Conservation (phyloP, 1,140 invertebrate genomes). For the Wiebesia pumilae region DNA sequence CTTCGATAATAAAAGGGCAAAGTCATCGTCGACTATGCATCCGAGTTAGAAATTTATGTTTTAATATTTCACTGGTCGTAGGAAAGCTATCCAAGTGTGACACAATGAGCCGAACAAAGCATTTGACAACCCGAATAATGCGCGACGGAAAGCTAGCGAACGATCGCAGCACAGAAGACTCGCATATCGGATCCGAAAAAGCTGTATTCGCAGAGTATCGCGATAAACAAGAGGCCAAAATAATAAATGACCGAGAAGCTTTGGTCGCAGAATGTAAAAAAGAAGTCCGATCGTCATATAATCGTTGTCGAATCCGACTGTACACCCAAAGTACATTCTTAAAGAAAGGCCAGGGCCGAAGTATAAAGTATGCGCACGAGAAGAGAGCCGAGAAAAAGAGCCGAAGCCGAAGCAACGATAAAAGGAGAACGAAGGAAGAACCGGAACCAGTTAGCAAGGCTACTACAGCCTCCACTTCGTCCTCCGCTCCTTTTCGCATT, state of each 20-base stretch:
- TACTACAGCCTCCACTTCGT: not conserved
- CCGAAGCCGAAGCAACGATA: conserved; percentile 35
- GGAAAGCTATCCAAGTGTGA: no score
- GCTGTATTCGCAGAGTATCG: not conserved
- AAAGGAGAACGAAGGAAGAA: conserved; percentile 56
- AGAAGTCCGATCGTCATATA: conserved; percentile 4
- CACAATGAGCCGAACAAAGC: no score
- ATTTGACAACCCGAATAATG: no score
- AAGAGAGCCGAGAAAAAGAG: conserved; percentile 48
- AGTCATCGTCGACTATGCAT: no score
- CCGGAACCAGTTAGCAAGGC: conserved; percentile 63
- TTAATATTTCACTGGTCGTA: no score
- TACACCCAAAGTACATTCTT: conserved; percentile 21
- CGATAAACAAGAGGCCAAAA: not conserved
- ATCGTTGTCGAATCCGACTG: conserved; percentile 17
- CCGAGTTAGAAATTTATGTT: no score
- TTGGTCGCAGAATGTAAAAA: not conserved
- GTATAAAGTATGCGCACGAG: conserved; percentile 46
- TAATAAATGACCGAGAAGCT: not conserved
- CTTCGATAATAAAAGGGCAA: no score
- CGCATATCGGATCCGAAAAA: no score
- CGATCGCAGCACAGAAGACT: no score
- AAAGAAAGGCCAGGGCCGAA: not conserved
- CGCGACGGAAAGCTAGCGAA: no score
- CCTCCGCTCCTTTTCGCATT: conserved; percentile 6